phyloP scores from a whole-genome alignment of 1,140 invertebrate species.

The Papilio dardanus region DNA sequence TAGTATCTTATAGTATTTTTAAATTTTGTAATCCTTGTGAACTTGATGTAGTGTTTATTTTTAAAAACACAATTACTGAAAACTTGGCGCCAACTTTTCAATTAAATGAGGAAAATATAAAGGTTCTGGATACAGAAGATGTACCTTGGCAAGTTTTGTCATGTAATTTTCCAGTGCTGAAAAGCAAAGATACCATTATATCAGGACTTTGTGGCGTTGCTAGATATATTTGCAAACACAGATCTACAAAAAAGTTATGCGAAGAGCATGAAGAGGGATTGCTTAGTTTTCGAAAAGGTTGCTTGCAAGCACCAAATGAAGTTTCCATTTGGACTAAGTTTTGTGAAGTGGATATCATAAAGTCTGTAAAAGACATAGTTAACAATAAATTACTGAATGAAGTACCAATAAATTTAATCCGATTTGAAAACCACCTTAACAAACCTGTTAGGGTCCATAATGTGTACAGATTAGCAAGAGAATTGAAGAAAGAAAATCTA shows the following conservation, averaged over 20 bases:
- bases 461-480: conserved; percentile 88
- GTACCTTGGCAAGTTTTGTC: conserved; percentile 71
- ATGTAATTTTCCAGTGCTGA: conserved; percentile 84
- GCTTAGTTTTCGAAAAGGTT: conserved; percentile 90
- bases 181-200: conserved; percentile 84
- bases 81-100: conserved; percentile 41
- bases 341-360: conserved; percentile 92
- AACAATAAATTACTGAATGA: conserved; percentile 43
- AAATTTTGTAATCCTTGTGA: conserved; percentile 66
- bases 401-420: conserved; percentile 83
- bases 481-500: conserved; percentile 82
- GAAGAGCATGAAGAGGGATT: conserved; percentile 81
- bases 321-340: conserved; percentile 95
- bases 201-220: conserved; percentile 88
- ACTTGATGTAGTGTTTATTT: conserved; percentile 58
- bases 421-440: conserved; percentile 93
- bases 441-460: conserved; percentile 94
- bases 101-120: conserved; percentile 44
- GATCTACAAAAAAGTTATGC: conserved; percentile 39
- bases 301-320: conserved; percentile 91
- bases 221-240: conserved; percentile 85
- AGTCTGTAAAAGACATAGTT: conserved; percentile 77
- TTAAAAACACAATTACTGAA: conserved; percentile 38
- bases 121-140: conserved; percentile 45
- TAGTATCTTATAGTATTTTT: conserved; percentile 72